Base-by-base conservation (phyloP, 2,113 vertebrate species). In the Actenoides lindsayi region DNA sequence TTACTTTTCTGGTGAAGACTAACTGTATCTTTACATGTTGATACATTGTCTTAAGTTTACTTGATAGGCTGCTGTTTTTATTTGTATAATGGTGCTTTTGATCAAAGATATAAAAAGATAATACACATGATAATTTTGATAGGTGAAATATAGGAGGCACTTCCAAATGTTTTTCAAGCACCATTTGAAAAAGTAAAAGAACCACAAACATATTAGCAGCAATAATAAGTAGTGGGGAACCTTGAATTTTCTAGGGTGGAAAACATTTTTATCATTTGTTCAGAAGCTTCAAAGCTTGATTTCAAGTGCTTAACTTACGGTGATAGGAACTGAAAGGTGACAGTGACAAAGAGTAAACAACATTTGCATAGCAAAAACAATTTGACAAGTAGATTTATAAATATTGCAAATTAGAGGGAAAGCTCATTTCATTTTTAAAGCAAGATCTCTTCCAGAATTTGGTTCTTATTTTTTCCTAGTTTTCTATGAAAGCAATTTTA, bases 321-420 rank as follows among this genome's bases (percentile, higher is more conserved):
- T 94, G 84, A 87, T 83, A 91, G 60, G 92, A 80, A 88, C 78
- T 88, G 76, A 94, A 98, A 93, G 70, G 44, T 96, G 85, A 90
- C 57, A 94, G 67, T 95, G 91, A 96, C 79, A 91, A 75, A 67
- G 74, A 95, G 87, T 95, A 97, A 97, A 95, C 85, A 96, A 60
- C 25, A 97, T 98, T 95, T 98, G 41, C 97, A 88, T 94, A 97
- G 56, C 62, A 93, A 97, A 96, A 91, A 37, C 46, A 93, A 60
- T 94, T 89, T 94, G 51, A 94, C 86, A 88, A 89, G 76, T 90
- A 64, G 50, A 81, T 96, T 95, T 83, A 96, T 96, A 96, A 96
- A 96, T 97, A 80, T 25, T 97, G 67, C 56, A 80, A 89, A 96
- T 94, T n/a, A 97, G 59, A 80, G 12, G 39, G 67, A 87, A 94